Conservation (phyloP, 2,888 invertebrate species). For the Xestia rhomboidea region DNA sequence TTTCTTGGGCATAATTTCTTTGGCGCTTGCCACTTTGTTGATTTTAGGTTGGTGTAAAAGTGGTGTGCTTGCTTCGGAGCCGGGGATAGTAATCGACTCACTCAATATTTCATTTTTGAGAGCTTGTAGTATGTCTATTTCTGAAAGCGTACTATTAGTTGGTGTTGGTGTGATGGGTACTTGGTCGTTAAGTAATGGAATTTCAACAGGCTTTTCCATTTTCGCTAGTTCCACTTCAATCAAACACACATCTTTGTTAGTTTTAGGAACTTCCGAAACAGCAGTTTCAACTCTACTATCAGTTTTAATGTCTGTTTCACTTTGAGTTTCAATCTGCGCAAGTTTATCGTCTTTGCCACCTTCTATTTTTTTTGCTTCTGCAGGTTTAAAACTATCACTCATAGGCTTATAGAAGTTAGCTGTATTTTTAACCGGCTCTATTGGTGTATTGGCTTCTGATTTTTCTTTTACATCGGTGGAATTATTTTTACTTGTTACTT, state of each 20-base stretch:
- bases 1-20: slow-evolving; percentile 82
- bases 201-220: slow-evolving; percentile 70
- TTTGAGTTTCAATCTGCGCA: slow-evolving; percentile 2
- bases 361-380: slow-evolving; percentile 14
- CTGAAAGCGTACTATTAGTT: slow-evolving; percentile 78
- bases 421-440: slow-evolving; percentile 61
- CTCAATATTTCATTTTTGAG: slow-evolving; percentile 87
- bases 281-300: background rate
- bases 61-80: slow-evolving; percentile 78
- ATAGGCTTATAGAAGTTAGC: slow-evolving; percentile 83
- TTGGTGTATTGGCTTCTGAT: background rate
- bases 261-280: slow-evolving; percentile 19
- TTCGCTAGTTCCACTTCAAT: slow-evolving; percentile 57
- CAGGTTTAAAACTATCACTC: slow-evolving; percentile 26
- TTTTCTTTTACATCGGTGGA: background rate
- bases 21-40: slow-evolving; percentile 81
- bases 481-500: background rate
- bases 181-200: slow-evolving; percentile 81
- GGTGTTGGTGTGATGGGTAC: slow-evolving; percentile 69
- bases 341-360: slow-evolving; percentile 1
- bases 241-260: slow-evolving; percentile 29
- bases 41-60: slow-evolving; percentile 86
- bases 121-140: slow-evolving; percentile 88
- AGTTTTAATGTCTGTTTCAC: slow-evolving; percentile 33
- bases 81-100: slow-evolving; percentile 78